Evolutionary conservation across 2,888 invertebrate genomes (phyloP), one percentile per base, ranked within the genome.

Genomic region (Lycaena phlaeas): DNA sequence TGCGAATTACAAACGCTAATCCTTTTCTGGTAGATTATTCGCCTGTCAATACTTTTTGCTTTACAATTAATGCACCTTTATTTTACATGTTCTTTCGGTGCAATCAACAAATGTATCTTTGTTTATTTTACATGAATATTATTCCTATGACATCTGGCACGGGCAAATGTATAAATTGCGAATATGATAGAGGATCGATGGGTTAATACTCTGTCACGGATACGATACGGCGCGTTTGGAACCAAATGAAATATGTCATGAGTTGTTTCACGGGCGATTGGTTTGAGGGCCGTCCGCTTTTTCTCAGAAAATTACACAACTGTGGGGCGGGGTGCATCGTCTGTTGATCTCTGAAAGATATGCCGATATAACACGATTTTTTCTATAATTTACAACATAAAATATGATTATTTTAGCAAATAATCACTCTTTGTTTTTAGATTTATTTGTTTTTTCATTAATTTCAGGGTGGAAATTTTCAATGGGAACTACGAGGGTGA

Each of bases 181-280:
- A 50, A 46, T 48, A 47, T 48, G 36, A 36, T 38, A 38, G 39
- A 39, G 39, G 44, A 48, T 50, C 50, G 52, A 50, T 50, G 51
- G 45, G 46, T 49, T 52, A 53, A 55, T 53, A 46, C 52, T 42
- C 54, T 63, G 65, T 68, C 66, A 65, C 54, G 59, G 54, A 59
- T 59, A 60, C 54, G 61, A 62, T 55, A 57, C 56, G 53, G 56
- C 48, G 51, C 55, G 50, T 59, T 63, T 62, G 56, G 64, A 58
- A 59, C 56, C 68, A 72, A 75, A 79, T 76, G 79, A 77, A 72
- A 82, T 70, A 60, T 75, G 82, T 79, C 82, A 68, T 56, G 72
- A 67, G 65, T 63, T 68, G 73, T 82, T 82, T 73, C 74, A 79
- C 72, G 79, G 68, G 48, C 73, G 68, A 79, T 81, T 78, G 73